These are phyloP conservation scores for Takifugu flavidus DNA, from an alignment of 2,113 vertebrate species.

Conservation along the genomic window DNA sequence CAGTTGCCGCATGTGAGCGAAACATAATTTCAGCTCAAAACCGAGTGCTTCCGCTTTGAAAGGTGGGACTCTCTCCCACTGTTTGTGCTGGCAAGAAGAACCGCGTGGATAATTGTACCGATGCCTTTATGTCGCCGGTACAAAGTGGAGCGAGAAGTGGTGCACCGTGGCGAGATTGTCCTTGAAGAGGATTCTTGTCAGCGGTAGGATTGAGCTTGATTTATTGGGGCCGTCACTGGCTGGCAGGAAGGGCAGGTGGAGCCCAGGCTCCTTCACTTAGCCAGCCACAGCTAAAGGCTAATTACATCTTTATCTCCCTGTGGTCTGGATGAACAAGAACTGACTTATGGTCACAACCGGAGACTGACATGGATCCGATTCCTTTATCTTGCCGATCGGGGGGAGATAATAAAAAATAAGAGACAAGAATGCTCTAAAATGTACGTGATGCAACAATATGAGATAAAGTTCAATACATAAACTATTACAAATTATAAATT, in stretches of 20 bases:
- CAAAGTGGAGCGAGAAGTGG: constrained; percentile 29
- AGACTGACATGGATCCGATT: constrained; percentile 52
- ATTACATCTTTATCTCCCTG: constrained; percentile 74
- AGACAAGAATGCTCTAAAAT: constrained; percentile 39
- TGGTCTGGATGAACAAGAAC: constrained; percentile 53
- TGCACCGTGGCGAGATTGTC: constrained; percentile 57
- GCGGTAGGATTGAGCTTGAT: constrained; percentile 70
- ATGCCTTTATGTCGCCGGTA: constrained; percentile 49
- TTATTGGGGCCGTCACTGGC: constrained; percentile 68
- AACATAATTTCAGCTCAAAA: constrained; percentile 39
- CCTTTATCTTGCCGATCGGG: constrained; percentile 52
- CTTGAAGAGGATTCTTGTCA: constrained; percentile 76
- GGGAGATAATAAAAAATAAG: constrained; percentile 35
- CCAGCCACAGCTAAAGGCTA: constrained; percentile 66
- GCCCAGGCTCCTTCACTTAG: constrained; percentile 60
- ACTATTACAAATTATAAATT: constrained; percentile 67
- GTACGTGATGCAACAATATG: constrained; percentile 53
- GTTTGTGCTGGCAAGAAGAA: constrained; percentile 59
- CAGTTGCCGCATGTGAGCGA: constrained; percentile 50
- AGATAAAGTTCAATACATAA: constrained; percentile 46
- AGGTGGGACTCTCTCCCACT: constrained; percentile 41
- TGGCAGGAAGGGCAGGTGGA: constrained; percentile 65
- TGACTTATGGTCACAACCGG: constrained; percentile 43
- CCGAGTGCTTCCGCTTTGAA: constrained; percentile 22
- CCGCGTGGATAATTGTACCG: constrained; percentile 57